Base-by-base conservation (phyloP, 1,140 invertebrate species). In the Neotoxoptera formosana region DNA sequence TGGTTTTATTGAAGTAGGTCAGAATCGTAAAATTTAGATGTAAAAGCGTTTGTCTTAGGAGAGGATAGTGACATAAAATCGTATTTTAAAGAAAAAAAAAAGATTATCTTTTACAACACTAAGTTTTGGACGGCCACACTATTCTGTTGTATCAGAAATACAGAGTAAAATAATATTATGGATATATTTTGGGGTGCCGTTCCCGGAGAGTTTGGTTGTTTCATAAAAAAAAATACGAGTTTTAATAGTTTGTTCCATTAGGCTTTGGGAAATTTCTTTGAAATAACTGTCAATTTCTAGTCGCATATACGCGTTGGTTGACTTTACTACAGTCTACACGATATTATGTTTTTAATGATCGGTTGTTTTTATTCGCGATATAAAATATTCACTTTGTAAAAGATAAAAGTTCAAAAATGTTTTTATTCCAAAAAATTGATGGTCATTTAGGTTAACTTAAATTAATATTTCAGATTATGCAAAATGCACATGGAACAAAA, bases 1-100 rank as follows among this genome's bases (percentile, higher is more conserved):
- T 76, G 60, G 60, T 76, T 76, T 76, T 76, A 76, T 76, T 76
- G 30, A n/a, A 76, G 14, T 76, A 76, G 60, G 60, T 76, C 60
- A 76, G 14, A n/a, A 76, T 17, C 60, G n/a, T 76, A 76, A 76
- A 76, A 76, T 76, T n/a, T 76, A 20, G 60, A 76, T 76, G 30
- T 76, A 76, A 76, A 17, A 34, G n/a, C 14, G n/a, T 76, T 76
- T n/a, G 17, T n/a, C 14, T 76, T 76, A 76, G n/a, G n/a, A 76
- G 30, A n/a, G n/a, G n/a, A n/a, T n/a, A n/a, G 30, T 34, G n/a
- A 76, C 30, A n/a, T 76, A 76, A 76, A 76, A 76, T 76, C 6
- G 30, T n/a, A 76, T 76, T 76, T 76, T 76, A 76, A 76, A 17
- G 11, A 76, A 76, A 76, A 76, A 53, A 76, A 67, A 67, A 30